Conservation (phyloP, 1,140 invertebrate species). For the Diorhabda carinulata region DNA sequence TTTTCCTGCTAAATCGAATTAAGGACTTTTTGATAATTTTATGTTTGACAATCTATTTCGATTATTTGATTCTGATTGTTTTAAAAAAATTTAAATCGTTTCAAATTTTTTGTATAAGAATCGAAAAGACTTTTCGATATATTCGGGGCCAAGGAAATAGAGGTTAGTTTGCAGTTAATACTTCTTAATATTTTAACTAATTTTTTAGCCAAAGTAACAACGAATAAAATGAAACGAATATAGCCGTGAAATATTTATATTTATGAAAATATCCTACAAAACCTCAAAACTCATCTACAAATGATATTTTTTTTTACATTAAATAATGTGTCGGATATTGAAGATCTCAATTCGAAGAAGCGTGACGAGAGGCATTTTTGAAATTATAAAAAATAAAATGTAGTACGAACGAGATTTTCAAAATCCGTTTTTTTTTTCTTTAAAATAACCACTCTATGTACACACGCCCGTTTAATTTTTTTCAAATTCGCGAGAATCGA, state of each 20-base stretch:
- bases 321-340: constrained; percentile 26
- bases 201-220: background rate
- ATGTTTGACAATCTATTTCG: too few species aligned
- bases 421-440: constrained; percentile 16
- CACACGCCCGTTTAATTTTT: constrained; percentile 19
- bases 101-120: too few species aligned
- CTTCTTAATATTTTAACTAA: too few species aligned
- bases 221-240: constrained; percentile 13
- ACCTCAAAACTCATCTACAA: constrained; percentile 47
- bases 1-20: too few species aligned
- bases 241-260: constrained; percentile 47
- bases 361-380: constrained; percentile 22
- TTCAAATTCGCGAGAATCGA: background rate
- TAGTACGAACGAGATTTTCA: constrained; percentile 25
- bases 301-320: constrained; percentile 39
- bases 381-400: constrained; percentile 22
- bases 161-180: too few species aligned
- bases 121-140: too few species aligned
- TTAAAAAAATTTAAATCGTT: too few species aligned
- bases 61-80: too few species aligned
- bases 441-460: constrained; percentile 43
- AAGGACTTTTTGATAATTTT: too few species aligned
- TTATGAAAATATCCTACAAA: constrained; percentile 49
- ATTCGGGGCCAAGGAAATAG: too few species aligned
- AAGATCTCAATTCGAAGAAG: constrained; percentile 30